These are phyloP conservation scores for Meda fulgida DNA, from an alignment of 2,797 vertebrate genomes.

Conservation along the genomic window DNA sequence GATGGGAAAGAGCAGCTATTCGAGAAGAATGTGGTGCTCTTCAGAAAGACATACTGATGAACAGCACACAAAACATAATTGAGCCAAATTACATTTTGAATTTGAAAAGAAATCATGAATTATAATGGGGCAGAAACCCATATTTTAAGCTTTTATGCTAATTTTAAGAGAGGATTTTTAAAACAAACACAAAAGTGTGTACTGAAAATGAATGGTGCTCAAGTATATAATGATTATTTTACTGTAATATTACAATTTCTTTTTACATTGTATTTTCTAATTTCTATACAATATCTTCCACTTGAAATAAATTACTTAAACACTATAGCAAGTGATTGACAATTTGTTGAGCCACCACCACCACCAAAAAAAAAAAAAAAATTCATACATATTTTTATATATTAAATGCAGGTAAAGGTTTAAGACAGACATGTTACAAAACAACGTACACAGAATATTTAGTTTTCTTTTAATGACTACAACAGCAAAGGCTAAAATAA, in stretches of 20 bases:
- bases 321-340: not conserved
- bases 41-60: not conserved
- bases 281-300: not conserved
- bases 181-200: not conserved
- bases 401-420: not conserved
- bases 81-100: not conserved
- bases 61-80: not conserved
- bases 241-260: slow-evolving; percentile 1
- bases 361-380: not conserved
- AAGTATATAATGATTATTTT: slow-evolving; percentile 6
- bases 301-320: slow-evolving; percentile 22
- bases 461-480: slow-evolving; percentile 75
- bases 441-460: slow-evolving; percentile 40
- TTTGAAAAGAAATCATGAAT: not conserved
- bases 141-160: not conserved
- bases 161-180: not conserved
- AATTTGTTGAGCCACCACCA: not conserved
- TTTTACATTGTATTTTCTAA: slow-evolving; percentile 12
- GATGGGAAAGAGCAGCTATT: not conserved
- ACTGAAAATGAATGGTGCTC: not conserved
- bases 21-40: slow-evolving; percentile 2
- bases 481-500: slow-evolving; percentile 73
- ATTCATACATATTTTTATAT: not conserved
- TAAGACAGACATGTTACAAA: not conserved
- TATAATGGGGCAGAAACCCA: not conserved